Evolutionary conservation across 2,113 vertebrate genomes (phyloP).

Genomic region (Gorilla gorilla): DNA sequence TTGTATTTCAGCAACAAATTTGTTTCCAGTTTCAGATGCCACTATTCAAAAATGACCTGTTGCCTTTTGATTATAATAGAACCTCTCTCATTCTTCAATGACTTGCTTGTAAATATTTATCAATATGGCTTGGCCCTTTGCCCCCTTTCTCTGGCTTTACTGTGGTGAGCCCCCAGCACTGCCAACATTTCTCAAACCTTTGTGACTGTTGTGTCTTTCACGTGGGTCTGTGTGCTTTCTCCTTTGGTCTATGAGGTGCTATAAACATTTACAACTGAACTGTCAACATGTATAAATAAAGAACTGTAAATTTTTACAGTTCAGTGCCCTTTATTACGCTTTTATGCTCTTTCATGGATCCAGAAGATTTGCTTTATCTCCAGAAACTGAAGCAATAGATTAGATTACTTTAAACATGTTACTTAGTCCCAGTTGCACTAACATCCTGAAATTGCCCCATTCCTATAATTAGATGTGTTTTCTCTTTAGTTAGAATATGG

Average conservation of each 20-base stretch:
- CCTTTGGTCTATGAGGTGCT: neutral
- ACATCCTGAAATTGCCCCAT: neutral
- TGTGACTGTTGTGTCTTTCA: neutral
- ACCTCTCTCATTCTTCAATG: constrained; percentile 60
- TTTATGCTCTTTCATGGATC: neutral
- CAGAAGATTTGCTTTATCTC: constrained; percentile 34
- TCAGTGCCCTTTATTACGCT: constrained; percentile 5
- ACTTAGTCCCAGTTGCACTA: neutral
- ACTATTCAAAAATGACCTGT: constrained; percentile 74
- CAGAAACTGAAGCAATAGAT: constrained; percentile 9
- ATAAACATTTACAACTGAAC: constrained; percentile 60
- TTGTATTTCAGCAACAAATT: constrained; percentile 80
- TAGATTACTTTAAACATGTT: neutral
- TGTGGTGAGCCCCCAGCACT: neutral
- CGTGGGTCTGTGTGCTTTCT: neutral
- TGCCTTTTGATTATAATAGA: constrained; percentile 61
- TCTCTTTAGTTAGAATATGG: neutral
- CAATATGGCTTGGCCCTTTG: neutral
- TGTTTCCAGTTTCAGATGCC: constrained; percentile 78
- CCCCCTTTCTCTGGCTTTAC: neutral
- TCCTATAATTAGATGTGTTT: neutral
- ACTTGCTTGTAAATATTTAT: constrained; percentile 76
- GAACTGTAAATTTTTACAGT: constrained; percentile 35
- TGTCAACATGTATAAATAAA: constrained; percentile 51
- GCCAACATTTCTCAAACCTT: neutral